Conservation (phyloP, 2,797 vertebrate species). For the Acestrorhynchus altus region DNA sequence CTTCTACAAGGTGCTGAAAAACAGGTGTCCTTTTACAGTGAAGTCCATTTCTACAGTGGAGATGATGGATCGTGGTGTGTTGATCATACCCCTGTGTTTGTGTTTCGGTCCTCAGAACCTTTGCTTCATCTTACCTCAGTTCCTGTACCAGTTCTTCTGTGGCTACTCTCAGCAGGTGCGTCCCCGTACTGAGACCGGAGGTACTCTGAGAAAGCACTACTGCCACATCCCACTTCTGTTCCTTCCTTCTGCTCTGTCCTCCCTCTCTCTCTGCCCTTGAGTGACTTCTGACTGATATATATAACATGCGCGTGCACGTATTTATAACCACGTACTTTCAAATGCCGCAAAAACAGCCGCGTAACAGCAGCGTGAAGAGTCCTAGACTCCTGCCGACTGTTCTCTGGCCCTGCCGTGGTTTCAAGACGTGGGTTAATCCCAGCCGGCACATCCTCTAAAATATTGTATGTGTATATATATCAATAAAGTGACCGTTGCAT, state of each 20-base stretch:
- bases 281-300: slow-evolving; percentile 15
- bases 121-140: slow-evolving; percentile 98
- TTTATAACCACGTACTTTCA: not conserved
- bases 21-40: not conserved
- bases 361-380: not conserved
- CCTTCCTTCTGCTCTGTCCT: slow-evolving; percentile 52
- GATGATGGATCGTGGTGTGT: not conserved
- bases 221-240: slow-evolving; percentile 45
- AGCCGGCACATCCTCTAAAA: not conserved
- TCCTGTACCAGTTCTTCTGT: slow-evolving; percentile 99
- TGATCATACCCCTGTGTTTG: not conserved
- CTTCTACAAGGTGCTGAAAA: slow-evolving; percentile 93
- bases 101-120: slow-evolving; percentile 84
- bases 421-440: not conserved
- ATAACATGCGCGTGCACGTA: slow-evolving; percentile 5
- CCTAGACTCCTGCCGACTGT: not conserved
- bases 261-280: slow-evolving; percentile 57
- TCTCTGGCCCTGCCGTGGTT: not conserved
- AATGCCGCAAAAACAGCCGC: not conserved
- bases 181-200: slow-evolving; percentile 33
- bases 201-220: not conserved
- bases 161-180: slow-evolving; percentile 97
- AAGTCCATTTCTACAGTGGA: not conserved
- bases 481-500: slow-evolving; percentile 27
- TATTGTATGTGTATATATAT: slow-evolving; percentile 33